phyloP scores from a whole-genome alignment of 2,888 invertebrate species.

The Microchrysa polita region DNA sequence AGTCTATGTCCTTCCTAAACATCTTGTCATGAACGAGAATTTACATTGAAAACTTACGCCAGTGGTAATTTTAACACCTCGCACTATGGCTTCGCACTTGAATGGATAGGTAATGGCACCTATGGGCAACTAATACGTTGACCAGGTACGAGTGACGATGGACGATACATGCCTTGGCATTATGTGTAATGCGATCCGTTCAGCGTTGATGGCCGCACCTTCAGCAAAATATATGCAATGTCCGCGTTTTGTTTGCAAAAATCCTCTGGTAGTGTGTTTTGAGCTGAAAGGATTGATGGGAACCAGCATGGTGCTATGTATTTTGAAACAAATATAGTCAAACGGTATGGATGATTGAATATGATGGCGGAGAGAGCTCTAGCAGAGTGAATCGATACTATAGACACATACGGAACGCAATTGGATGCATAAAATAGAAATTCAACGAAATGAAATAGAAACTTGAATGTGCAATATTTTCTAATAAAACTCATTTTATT shows the following conservation, averaged over 20 bases:
- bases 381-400: too few relatives aligned
- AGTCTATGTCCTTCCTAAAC: conserved; percentile 31
- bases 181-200: conserved; percentile 33
- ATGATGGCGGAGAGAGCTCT: too few relatives aligned
- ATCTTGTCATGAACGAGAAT: conserved; percentile 11
- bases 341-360: too few relatives aligned
- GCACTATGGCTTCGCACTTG: conserved; percentile 34
- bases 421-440: too few relatives aligned
- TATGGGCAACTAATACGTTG: conserved; percentile 20
- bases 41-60: conserved; percentile 28
- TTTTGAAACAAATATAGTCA: too few relatives aligned
- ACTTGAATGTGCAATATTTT: too few relatives aligned
- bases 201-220: conserved; percentile 34
- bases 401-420: too few relatives aligned
- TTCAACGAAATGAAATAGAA: too few relatives aligned
- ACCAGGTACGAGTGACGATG: not conserved
- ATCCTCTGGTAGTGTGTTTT: not conserved
- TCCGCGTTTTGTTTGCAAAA: not conserved
- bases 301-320: too few relatives aligned
- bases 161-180: conserved; percentile 21
- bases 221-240: not conserved
- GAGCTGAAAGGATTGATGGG: conserved; percentile 27
- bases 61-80: conserved; percentile 40
- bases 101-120: conserved; percentile 34
- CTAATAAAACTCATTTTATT: too few relatives aligned